Evolutionary conservation across 2,888 invertebrate genomes (phyloP).

Genomic region (Drosophila nr. medialis): DNA sequence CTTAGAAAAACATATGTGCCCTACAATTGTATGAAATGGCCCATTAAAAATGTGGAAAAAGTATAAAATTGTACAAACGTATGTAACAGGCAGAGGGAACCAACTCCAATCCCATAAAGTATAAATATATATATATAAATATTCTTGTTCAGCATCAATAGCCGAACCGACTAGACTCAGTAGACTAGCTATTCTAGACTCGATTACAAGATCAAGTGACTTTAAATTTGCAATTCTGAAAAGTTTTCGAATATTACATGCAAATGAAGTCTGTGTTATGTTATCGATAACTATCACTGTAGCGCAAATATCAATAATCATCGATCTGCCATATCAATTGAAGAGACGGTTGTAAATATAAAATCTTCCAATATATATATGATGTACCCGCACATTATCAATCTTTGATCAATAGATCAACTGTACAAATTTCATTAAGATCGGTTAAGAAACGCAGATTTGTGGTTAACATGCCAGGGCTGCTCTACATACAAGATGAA

Average conservation of each 20-base stretch:
- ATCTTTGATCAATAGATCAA: background rate
- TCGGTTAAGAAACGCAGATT: background rate
- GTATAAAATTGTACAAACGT: background rate
- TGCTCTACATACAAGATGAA: background rate
- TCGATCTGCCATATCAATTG: background rate
- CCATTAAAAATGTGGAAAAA: background rate
- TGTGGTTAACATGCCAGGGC: background rate
- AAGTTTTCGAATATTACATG: background rate
- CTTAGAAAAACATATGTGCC: slow-evolving; percentile 10
- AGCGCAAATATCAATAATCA: background rate
- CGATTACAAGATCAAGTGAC: background rate
- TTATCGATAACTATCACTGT: background rate
- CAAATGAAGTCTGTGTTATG: background rate
- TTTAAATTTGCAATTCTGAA: background rate
- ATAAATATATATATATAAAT: background rate
- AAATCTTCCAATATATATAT: background rate
- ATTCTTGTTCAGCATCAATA: background rate
- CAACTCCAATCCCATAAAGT: background rate
- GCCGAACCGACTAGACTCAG: background rate
- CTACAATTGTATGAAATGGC: background rate
- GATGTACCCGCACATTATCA: background rate
- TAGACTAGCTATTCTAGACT: background rate
- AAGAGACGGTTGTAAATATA: background rate
- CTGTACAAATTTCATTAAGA: background rate
- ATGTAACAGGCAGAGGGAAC: too few species aligned